A percentile compares a stretch with the other conserved stretches of the same genome.
These are phyloP conservation scores for Xestoiulus laeticollis DNA, from an alignment of 2,888 invertebrate species.

Conservation along the genomic window DNA sequence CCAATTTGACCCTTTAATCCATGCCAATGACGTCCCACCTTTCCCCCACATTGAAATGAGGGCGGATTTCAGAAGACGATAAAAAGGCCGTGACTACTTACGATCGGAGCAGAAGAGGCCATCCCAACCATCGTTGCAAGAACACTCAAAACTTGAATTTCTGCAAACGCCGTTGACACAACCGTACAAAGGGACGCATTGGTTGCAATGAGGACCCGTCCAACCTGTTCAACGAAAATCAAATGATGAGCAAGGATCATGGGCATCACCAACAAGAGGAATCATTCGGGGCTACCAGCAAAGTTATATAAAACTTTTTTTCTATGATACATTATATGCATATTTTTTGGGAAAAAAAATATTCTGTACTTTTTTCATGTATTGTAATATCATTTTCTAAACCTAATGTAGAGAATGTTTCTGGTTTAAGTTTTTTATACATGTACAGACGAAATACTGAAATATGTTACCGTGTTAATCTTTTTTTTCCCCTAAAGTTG, in stretches of 20 bases:
- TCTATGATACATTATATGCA: too few relatives aligned
- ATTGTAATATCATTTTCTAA: too few relatives aligned
- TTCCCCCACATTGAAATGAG: neutral
- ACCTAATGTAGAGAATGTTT: too few relatives aligned
- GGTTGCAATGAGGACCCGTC: constrained; percentile 84
- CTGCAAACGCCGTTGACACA: constrained; percentile 88
- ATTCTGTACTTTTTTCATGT: too few relatives aligned
- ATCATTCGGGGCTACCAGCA: too few relatives aligned
- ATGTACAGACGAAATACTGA: too few relatives aligned
- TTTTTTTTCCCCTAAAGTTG: too few relatives aligned
- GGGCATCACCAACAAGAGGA: too few relatives aligned
- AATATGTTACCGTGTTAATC: too few relatives aligned
- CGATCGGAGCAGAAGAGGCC: constrained; percentile 89
- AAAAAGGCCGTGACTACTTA: constrained; percentile 66
- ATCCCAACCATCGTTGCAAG: constrained; percentile 86
- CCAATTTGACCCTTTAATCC: neutral
- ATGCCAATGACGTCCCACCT: neutral
- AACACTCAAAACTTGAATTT: constrained; percentile 81
- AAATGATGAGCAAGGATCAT: neutral
- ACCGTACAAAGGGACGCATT: constrained; percentile 85
- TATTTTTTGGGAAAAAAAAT: too few relatives aligned
- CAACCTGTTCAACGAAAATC: constrained; percentile 68
- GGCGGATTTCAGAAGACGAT: neutral
- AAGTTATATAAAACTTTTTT: neutral
- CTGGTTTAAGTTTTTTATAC: neutral